Base-by-base conservation (phyloP, 1,140 invertebrate species). In the Onthophagus taurus region DNA sequence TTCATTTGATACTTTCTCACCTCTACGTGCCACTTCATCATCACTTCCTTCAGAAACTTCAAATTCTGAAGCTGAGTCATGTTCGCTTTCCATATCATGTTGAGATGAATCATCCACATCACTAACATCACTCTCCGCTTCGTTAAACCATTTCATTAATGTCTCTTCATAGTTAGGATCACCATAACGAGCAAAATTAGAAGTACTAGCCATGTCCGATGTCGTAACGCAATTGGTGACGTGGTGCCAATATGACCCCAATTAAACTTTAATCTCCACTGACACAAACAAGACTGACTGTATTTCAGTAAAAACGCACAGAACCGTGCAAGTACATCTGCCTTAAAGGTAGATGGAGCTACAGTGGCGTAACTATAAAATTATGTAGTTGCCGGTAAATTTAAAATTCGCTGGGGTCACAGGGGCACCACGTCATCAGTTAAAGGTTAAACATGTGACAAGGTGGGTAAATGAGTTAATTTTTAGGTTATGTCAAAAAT, bases 81-180 rank as follows among this genome's bases (percentile, higher is more conserved):
- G 34, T 2, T 36, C 34, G 20, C 34, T 36, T 36, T 36, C 34
- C 17, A 36, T 18, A 18, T 36, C 34, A 9, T 2, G 20, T 19
- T 36, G 14, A 21, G 14, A 12, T 12, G 9, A 9, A 8, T 34
- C 31, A 34, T 34, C 31, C 16, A 34, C 16, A 17, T 34, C n/a
- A 17, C 31, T 26, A 26, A 7, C 6, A 26, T 26, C 24, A 26
- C 34, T 36, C 20, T 36, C 34, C 20, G 20, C 16, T 16, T 21
- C 14, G 3, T 36, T 9, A 9, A 13, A 16, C 14, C 34, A 36
- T 19, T 36, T 36, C 13, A 17, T 36, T 2, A 36, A n/a, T 9
- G 2, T 26, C 34, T 36, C 34, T 19, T 36, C 14, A 16, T 14
- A n/a, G 31, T 31, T 31, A 31, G 31, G 2, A 31, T 31, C 9